phyloP scores from a whole-genome alignment of 2,797 vertebrate species.

The Danio choprae region DNA sequence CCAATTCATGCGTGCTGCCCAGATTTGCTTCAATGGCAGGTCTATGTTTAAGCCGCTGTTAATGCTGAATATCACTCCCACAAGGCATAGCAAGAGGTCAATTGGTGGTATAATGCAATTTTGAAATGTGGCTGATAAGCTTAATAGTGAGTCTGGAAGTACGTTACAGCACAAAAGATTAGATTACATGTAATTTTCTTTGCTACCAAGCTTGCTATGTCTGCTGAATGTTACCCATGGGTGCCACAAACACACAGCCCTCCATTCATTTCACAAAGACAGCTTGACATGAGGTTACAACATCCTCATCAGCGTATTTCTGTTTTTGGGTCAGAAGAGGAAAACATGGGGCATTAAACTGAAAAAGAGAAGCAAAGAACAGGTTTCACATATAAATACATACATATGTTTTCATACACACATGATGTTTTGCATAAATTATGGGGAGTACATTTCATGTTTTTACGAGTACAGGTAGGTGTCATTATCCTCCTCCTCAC shows the following conservation, averaged over 20 bases:
- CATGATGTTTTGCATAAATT: too few relatives aligned
- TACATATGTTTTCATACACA: too few relatives aligned
- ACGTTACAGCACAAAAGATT: slow-evolving; percentile 52
- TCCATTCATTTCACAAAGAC: slow-evolving; percentile 37
- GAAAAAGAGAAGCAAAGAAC: neutral
- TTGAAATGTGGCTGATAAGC: slow-evolving; percentile 43
- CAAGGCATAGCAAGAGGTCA: slow-evolving; percentile 19
- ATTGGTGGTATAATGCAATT: slow-evolving; percentile 43
- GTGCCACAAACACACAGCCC: slow-evolving; percentile 3
- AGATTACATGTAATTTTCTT: slow-evolving; percentile 30
- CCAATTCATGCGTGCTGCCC: neutral
- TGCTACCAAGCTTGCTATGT: slow-evolving; percentile 15
- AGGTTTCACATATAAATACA: neutral
- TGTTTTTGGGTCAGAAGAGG: neutral
- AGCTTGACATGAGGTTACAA: slow-evolving; percentile 6
- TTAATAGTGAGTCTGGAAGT: slow-evolving; percentile 51
- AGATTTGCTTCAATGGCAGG: neutral
- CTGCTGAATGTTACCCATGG: slow-evolving; percentile 11
- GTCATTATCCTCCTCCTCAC: too few relatives aligned
- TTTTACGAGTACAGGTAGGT: too few relatives aligned
- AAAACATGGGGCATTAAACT: neutral
- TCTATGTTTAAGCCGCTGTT: slow-evolving; percentile 34
- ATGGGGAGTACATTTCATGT: too few relatives aligned
- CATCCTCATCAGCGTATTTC: neutral
- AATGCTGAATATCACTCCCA: slow-evolving; percentile 21